phyloP scores from a whole-genome alignment of 2,888 invertebrate genomes.

The Ectemnius continuus region DNA sequence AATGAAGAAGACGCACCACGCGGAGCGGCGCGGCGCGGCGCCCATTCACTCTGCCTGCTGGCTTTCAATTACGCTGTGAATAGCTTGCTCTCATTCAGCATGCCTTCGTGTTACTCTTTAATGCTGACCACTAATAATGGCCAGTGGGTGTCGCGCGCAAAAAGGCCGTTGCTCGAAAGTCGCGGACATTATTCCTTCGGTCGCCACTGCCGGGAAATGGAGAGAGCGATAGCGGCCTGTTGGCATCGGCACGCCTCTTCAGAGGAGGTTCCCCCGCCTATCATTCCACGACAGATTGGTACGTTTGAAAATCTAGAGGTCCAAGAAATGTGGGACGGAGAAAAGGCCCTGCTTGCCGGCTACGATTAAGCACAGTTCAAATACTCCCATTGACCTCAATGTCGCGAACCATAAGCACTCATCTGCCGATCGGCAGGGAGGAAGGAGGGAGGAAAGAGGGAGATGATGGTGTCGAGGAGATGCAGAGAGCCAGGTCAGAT shows the following conservation, averaged over 20 bases:
- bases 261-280: too few relatives aligned
- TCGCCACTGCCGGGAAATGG: too few relatives aligned
- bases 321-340: background rate
- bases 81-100: constrained; percentile 47
- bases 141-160: constrained; percentile 28
- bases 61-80: constrained; percentile 65
- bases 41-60: constrained; percentile 32
- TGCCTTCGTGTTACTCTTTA: constrained; percentile 44
- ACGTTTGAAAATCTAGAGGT: too few relatives aligned
- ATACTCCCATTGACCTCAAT: constrained; percentile 32
- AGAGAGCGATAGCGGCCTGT: too few relatives aligned
- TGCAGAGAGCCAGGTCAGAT: constrained; percentile 36
- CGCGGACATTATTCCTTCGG: constrained; percentile 20
- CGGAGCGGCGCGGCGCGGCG: too few relatives aligned
- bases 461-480: too few relatives aligned
- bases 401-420: constrained; percentile 26
- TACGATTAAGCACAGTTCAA: constrained; percentile 23
- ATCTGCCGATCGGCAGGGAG: too few relatives aligned
- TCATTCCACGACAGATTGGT: too few relatives aligned
- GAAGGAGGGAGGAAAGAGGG: too few relatives aligned
- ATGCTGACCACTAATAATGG: constrained; percentile 48
- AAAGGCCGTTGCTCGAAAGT: constrained; percentile 51
- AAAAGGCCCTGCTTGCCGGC: background rate
- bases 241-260: too few relatives aligned
- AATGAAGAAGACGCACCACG: background rate